Conservation (phyloP, 1,140 invertebrate species). For the Eulimnadia texana region DNA sequence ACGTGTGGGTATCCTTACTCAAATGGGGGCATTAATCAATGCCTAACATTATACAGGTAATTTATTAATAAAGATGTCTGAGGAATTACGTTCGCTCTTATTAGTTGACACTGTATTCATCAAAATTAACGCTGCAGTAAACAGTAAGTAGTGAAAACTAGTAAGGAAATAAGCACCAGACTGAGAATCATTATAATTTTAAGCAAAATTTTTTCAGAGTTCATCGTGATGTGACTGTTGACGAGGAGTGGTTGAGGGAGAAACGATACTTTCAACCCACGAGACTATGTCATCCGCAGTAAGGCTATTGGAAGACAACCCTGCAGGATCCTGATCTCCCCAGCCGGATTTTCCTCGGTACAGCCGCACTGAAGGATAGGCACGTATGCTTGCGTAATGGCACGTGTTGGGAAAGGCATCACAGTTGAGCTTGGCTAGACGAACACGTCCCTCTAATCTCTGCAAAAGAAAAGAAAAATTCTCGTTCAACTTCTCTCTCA, state of each 20-base stretch:
- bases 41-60: too few species aligned
- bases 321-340: conserved; percentile 3
- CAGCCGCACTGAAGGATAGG: conserved; percentile 39
- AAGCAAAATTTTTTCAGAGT: not conserved
- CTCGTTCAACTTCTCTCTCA: not conserved
- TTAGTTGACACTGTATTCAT: too few species aligned
- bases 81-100: too few species aligned
- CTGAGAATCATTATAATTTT: not conserved
- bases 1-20: too few species aligned
- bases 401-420: conserved; percentile 33
- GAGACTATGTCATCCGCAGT: not conserved
- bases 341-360: conserved; percentile 25
- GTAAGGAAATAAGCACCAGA: not conserved
- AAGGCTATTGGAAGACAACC: not conserved
- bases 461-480: conserved; percentile 24
- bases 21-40: too few species aligned
- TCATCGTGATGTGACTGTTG: not conserved
- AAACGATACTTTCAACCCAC: not conserved
- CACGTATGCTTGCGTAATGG: conserved; percentile 31
- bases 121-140: too few species aligned
- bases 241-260: not conserved
- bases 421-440: conserved; percentile 42
- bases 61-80: too few species aligned
- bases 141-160: not conserved
- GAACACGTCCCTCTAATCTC: conserved; percentile 35